These are phyloP conservation scores for Syngnathus rostellatus DNA, from an alignment of 2,797 vertebrate species.

Conservation along the genomic window DNA sequence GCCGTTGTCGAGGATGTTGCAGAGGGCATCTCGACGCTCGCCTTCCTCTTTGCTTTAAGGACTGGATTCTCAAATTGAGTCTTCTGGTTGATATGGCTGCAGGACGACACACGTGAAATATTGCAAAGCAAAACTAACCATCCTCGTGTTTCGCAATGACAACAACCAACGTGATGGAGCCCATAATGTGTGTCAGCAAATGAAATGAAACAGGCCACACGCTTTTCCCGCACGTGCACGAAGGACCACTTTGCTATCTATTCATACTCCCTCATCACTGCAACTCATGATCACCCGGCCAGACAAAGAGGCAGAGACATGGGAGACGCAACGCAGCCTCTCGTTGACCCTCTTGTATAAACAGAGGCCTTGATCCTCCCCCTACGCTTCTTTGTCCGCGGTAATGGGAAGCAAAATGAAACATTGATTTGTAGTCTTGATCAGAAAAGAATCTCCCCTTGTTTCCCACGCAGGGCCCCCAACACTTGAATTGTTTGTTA, in stretches of 20 bases:
- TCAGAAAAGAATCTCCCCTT: constrained; percentile 33
- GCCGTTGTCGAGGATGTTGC: constrained; percentile 29
- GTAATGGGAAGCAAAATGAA: constrained; percentile 50
- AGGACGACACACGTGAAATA: constrained; percentile 18
- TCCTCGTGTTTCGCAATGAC: too few species aligned
- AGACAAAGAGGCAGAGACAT: constrained; percentile 23
- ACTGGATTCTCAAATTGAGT: constrained; percentile 99
- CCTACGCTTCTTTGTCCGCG: constrained; percentile 34
- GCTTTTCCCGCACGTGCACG: not conserved
- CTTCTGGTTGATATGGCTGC: constrained; percentile 97
- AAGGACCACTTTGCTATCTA: constrained; percentile 4
- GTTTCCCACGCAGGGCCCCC: constrained; percentile 23
- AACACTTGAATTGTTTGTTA: constrained; percentile 33
- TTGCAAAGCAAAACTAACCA: too few species aligned
- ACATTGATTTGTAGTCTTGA: constrained; percentile 48
- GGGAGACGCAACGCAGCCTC: constrained; percentile 32
- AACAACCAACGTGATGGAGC: not conserved
- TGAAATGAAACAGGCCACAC: not conserved
- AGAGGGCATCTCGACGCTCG: constrained; percentile 51
- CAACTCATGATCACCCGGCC: constrained; percentile 36
- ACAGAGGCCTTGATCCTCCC: constrained; percentile 13
- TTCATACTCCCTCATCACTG: constrained; percentile 27
- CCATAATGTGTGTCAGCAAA: not conserved
- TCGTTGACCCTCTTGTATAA: constrained; percentile 55
- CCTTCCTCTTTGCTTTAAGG: constrained; percentile 85